Evolutionary conservation across 2,888 invertebrate genomes (phyloP).

Genomic region (Orchesella flavescens): DNA sequence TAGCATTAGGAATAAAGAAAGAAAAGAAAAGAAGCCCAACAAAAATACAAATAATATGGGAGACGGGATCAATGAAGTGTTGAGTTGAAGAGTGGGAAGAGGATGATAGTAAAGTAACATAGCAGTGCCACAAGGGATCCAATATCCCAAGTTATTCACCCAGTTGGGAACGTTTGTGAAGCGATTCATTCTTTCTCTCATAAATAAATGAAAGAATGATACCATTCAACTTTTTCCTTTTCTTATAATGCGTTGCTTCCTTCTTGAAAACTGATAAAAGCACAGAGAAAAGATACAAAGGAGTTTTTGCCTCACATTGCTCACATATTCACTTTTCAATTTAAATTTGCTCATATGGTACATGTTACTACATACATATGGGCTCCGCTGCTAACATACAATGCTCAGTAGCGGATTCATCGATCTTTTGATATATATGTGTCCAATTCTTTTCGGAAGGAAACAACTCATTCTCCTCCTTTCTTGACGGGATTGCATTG

Average conservation of each 20-base stretch:
- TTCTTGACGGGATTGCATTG: background rate
- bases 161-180: conserved; percentile 4
- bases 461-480: background rate
- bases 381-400: too few species aligned
- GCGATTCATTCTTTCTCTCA: background rate
- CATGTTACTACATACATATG: too few species aligned
- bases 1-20: background rate
- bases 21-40: background rate
- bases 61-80: conserved; percentile 40
- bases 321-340: too few species aligned
- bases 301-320: too few species aligned
- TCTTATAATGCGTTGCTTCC: too few species aligned
- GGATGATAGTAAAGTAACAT: conserved; percentile 12
- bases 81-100: conserved; percentile 22
- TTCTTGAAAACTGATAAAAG: background rate
- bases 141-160: conserved; percentile 5
- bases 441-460: background rate
- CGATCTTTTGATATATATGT: background rate
- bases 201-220: too few species aligned
- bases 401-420: too few species aligned
- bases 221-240: too few species aligned
- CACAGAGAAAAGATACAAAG: too few species aligned
- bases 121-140: conserved; percentile 44
- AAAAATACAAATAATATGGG: background rate
- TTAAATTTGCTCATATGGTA: too few species aligned